A percentile compares a stretch with the other conserved stretches of the same genome.
Conservation (phyloP, 1,140 invertebrate genomes). For the Wasmannia auropunctata region DNA sequence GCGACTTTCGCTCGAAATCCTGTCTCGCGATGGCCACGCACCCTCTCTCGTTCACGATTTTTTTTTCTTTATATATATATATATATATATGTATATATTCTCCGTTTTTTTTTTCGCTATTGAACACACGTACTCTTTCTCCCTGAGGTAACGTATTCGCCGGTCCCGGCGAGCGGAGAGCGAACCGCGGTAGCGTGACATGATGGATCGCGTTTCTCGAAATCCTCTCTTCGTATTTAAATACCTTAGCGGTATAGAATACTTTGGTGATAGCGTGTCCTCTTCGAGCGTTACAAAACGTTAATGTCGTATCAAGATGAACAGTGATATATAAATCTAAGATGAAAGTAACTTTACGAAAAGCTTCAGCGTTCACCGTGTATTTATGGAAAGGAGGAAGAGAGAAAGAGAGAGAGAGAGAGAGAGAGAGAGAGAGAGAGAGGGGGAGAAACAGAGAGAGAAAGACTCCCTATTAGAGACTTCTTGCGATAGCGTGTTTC, state of each 20-base stretch:
- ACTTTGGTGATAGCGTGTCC: not conserved
- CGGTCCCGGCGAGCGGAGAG: not conserved
- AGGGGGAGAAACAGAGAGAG: not conserved
- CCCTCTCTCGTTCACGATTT: conserved; percentile 10
- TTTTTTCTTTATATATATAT: conserved; percentile 27
- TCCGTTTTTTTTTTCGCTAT: conserved; percentile 68
- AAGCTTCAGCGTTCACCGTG: not conserved
- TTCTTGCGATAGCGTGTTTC: conserved; percentile 13
- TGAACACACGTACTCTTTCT: conserved; percentile 78
- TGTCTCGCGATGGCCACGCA: conserved; percentile 20
- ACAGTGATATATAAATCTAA: not conserved
- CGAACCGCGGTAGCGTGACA: conserved; percentile 8
- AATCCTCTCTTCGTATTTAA: not conserved
- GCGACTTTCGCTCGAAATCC: not conserved
- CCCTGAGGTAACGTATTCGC: conserved; percentile 68
- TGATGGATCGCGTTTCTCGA: not conserved
- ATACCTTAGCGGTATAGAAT: not conserved
- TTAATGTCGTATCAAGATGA: not conserved
- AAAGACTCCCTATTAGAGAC: not conserved
- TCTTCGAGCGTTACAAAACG: not conserved
- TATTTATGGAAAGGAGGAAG: not conserved
- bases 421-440: not conserved
- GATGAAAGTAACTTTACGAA: conserved; percentile 9
- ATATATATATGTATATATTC: conserved; percentile 36
- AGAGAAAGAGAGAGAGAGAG: not conserved